A percentile compares a stretch with the other conserved stretches of the same genome.
phyloP scores from a whole-genome alignment of 2,797 vertebrate species.

The Labroides dimidiatus region DNA sequence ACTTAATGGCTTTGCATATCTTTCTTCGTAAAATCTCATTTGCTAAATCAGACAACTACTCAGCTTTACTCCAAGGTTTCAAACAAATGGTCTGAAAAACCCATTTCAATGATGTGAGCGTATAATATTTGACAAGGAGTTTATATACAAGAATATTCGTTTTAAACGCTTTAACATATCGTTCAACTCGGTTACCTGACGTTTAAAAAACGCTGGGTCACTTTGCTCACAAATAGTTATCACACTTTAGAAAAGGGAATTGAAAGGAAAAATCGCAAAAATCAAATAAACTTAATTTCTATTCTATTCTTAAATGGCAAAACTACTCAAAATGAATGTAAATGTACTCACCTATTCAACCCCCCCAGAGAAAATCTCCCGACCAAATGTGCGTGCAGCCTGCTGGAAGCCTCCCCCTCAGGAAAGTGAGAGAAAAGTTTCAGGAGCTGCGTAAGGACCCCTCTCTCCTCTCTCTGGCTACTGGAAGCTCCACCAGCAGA shows the following conservation, averaged over 20 bases:
- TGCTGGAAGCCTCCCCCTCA: conserved; percentile 66
- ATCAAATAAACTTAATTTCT: neutral
- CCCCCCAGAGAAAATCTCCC: conserved; percentile 34
- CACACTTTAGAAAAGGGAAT: too few relatives aligned
- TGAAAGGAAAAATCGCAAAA: neutral
- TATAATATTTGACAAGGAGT: neutral
- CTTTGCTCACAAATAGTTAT: too few relatives aligned
- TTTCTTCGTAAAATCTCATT: neutral
- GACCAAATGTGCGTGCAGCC: conserved; percentile 47
- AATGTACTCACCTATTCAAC: conserved; percentile 64
- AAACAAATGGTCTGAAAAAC: neutral
- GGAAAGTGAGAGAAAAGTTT: conserved; percentile 50
- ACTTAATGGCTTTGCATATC: neutral
- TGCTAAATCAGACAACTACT: too few relatives aligned
- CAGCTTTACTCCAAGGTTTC: neutral
- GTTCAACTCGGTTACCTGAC: accelerated
- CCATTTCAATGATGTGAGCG: neutral
- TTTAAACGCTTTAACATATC: too few relatives aligned
- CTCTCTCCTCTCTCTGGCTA: conserved; percentile 71
- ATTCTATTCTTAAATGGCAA: neutral
- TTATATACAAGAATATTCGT: too few relatives aligned
- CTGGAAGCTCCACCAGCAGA: conserved; percentile 78
- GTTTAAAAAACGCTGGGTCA: too few relatives aligned
- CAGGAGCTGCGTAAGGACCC: conserved; percentile 68
- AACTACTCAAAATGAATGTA: neutral